Evolutionary conservation across 2,888 invertebrate genomes (phyloP), one percentile per base, ranked within the genome.

Genomic region (Lissonota sp.): DNA sequence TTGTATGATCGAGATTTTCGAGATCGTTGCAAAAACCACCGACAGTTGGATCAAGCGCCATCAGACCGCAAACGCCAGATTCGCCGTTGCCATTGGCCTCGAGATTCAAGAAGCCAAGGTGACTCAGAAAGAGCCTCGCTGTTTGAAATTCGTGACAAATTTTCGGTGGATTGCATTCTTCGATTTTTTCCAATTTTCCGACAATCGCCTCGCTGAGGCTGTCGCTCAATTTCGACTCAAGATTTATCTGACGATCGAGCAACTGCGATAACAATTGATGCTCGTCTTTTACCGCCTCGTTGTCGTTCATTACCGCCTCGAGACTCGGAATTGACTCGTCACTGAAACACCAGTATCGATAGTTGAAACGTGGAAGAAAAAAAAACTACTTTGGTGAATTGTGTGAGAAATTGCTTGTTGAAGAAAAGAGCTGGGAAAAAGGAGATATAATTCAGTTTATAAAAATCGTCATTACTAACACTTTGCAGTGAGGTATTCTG

Each of bases 91-190:
- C 93, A 49, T 93, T 88, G 6, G 94, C 93, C 42, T 92, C 92
- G 57, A 92, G 86, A 84, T 91, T 92, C 14, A 99, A 93, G 88
- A 99, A 97, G 0, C 99, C 99, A 92, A 99, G 98, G 93, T 99
- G 98, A 3, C 99, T 98, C 14, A 99, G 93, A 92, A 99, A 98
- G 39, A 99, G 93, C 66, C 99, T 94, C 1, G 99, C 98, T 0
- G 99, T 98, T 93, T 99, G 98, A 91, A 99, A 99, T 91, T 98
- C 98, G 74, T 97, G 96, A 86, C 97, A 97, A 3, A 97, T 96
- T 2, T 95, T 94, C 0, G 97, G 98, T 1, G 98, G 96, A 0
- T 94, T 93, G 85, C 97, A 97, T 90, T 98, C 98, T 8, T 96
- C 95, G 0, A 94, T 93, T 93, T 95, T 94, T 4, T 93, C 90